phyloP scores from a whole-genome alignment of 2,113 vertebrate species.

The Recurvirostra avosetta region DNA sequence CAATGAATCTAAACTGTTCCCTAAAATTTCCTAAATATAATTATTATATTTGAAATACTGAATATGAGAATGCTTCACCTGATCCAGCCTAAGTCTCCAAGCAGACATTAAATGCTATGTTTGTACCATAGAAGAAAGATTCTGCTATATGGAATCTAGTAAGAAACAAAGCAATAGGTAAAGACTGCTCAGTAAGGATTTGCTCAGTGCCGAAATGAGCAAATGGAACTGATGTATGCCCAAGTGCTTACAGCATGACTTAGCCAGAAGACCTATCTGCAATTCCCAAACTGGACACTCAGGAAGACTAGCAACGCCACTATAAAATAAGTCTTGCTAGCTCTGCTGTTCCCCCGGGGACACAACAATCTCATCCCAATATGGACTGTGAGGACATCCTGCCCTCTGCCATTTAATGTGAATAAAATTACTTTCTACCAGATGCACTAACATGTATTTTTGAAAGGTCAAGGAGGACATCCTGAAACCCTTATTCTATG shows the following conservation, averaged over 20 bases:
- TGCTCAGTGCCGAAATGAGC: not conserved
- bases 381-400: not conserved
- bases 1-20: not conserved
- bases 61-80: not conserved
- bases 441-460: not conserved
- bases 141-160: not conserved
- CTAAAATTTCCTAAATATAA: not conserved
- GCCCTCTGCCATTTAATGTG: not conserved
- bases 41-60: not conserved
- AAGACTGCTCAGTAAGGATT: not conserved
- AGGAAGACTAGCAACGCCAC: not conserved
- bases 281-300: not conserved
- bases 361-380: not conserved
- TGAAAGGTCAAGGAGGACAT: not conserved
- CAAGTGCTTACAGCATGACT: not conserved
- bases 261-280: not conserved
- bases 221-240: not conserved
- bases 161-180: not conserved
- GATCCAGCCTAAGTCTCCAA: not conserved
- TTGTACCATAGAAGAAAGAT: not conserved
- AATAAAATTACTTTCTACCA: not conserved
- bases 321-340: not conserved
- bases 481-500: not conserved
- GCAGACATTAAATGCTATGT: not conserved
- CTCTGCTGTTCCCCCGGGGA: not conserved